A percentile compares a stretch with the other conserved stretches of the same genome.
These are phyloP conservation scores for Enteromius argenteus DNA, from an alignment of 2,797 vertebrate species.

Conservation along the genomic window DNA sequence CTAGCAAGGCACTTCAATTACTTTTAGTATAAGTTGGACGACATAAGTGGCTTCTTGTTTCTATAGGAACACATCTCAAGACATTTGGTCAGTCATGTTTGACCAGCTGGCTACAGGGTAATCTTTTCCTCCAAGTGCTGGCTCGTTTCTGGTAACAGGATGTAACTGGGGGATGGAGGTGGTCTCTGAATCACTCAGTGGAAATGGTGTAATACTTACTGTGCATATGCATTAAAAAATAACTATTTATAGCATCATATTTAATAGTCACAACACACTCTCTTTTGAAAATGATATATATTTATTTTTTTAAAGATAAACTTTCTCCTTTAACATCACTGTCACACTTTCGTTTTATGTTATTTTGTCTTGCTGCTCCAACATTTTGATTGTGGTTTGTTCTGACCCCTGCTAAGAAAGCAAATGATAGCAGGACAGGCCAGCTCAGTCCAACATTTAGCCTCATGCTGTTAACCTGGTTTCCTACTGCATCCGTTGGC, in stretches of 20 bases:
- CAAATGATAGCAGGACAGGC: neutral
- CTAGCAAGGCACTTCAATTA: neutral
- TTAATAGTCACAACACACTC: neutral
- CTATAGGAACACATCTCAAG: conserved; percentile 4
- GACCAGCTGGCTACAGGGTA: conserved; percentile 29
- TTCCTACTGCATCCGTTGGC: neutral
- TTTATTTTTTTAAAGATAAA: too few relatives aligned
- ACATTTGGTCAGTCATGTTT: conserved; percentile 21
- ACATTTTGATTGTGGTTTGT: neutral
- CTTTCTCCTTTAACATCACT: neutral
- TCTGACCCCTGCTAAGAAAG: neutral
- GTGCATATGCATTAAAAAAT: neutral
- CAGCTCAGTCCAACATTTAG: neutral
- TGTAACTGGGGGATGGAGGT: neutral
- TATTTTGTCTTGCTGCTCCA: neutral
- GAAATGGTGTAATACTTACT: neutral
- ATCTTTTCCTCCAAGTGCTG: neutral
- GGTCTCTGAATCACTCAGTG: neutral
- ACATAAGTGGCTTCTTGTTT: conserved; percentile 21
- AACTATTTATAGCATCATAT: neutral
- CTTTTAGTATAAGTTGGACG: conserved; percentile 7
- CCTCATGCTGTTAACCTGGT: neutral
- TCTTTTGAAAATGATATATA: neutral
- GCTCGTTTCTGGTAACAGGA: neutral
- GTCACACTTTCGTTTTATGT: neutral